A percentile compares a stretch with the other conserved stretches of the same genome.
Evolutionary conservation across 2,797 vertebrate species (phyloP).

Genomic region (Danio albolineatus): DNA sequence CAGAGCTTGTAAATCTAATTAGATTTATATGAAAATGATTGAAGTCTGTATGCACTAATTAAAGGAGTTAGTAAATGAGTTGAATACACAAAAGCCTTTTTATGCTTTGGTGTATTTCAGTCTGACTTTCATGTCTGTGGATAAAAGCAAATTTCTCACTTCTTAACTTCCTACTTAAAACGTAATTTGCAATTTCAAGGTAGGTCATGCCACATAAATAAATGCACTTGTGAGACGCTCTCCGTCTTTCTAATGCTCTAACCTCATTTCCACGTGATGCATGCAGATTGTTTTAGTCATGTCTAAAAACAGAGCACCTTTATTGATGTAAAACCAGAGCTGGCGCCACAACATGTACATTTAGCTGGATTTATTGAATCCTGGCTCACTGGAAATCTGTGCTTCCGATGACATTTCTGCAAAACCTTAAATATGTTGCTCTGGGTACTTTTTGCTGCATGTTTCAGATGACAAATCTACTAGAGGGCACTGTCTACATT

Average conservation of each 20-base stretch:
- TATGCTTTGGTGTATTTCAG: neutral
- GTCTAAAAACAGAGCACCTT: conserved; percentile 50
- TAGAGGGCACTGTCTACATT: too few relatives aligned
- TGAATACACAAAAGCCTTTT: neutral
- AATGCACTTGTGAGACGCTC: conserved; percentile 26
- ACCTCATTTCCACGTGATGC: conserved; percentile 40
- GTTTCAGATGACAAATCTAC: too few relatives aligned
- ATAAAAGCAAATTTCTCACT: conserved; percentile 22
- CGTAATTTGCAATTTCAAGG: conserved; percentile 28
- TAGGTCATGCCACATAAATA: conserved; percentile 32
- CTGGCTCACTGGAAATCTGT: too few relatives aligned
- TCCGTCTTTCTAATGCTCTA: conserved; percentile 35
- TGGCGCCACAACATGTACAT: conserved; percentile 79
- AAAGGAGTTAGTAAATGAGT: neutral
- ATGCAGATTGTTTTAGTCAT: neutral
- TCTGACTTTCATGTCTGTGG: neutral
- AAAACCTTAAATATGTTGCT: too few relatives aligned
- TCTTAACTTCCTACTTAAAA: conserved; percentile 10
- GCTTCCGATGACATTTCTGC: too few relatives aligned
- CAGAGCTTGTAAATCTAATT: neutral
- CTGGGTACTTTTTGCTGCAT: too few relatives aligned
- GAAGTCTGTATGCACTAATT: neutral
- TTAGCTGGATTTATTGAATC: conserved; percentile 69
- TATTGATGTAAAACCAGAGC: conserved; percentile 73
- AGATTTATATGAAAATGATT: neutral